Base-by-base conservation (phyloP, 2,113 vertebrate species). In the Xiphophorus couchianus region DNA sequence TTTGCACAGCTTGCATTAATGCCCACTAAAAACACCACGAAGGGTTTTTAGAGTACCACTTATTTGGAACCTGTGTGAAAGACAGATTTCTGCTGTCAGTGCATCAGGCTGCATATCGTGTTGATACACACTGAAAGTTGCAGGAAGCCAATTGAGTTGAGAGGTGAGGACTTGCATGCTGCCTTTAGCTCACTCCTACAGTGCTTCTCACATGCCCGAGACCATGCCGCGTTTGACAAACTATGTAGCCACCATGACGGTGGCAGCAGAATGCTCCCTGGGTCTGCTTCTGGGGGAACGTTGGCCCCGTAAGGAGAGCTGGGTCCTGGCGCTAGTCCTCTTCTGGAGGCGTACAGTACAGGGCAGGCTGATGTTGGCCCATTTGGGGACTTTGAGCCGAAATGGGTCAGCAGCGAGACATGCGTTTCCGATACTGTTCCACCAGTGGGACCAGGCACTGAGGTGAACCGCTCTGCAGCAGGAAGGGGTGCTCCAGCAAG, bases 401-500 rank as follows among this genome's bases (percentile, higher is more conserved):
- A 15, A 0, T 1, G 72, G 80, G 77, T 95, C 93, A 95, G 88
- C 95, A 95, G 73, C 93, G 93, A 78, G 95, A 95, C 95, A 95
- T 95, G 71, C 95, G 95, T 86, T 98, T 98, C 76, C 96, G 96
- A 86, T 98, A 99, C 86, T 96, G 96, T 66, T 98, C 97, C 90
- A 99, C 98, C 68, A 99, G 94, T 48, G 98, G 97, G 35, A 98
- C 96, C 93, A 99, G 94, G 92, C 98, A 99, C 94, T 98, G 97
- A 0, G 98, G 96, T 69, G 97, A 96, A 71, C 97, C 96, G 0
- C 96, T 96, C 95, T 99, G 97, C 83, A 99, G 96, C 90, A 99
- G 93, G 91, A 99, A 99, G 27, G 97, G 97, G 73, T 99, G 98
- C 88, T 97, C 97, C 80, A 99, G 94, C 27, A 99, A 96, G 78